phyloP scores from a whole-genome alignment of 2,888 invertebrate genomes.

The Nomada lathburiana region DNA sequence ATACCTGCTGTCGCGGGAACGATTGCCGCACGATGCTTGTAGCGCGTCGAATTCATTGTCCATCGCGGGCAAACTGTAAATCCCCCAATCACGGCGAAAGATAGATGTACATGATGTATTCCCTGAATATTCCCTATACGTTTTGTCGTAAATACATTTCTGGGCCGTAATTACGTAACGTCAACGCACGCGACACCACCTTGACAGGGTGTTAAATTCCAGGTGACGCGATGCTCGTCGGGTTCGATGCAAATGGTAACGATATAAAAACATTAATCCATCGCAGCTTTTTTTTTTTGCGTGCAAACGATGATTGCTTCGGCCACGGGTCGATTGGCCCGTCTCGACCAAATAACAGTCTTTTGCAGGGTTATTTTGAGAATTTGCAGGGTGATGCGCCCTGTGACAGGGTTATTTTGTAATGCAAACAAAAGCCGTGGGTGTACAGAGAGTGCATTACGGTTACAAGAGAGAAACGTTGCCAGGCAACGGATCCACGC shows the following conservation, averaged over 20 bases:
- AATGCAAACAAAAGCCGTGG: slow-evolving; percentile 70
- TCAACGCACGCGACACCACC: slow-evolving; percentile 11
- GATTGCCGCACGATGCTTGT: not conserved
- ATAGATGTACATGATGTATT: not conserved
- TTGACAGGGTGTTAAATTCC: slow-evolving; percentile 2
- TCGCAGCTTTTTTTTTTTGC: slow-evolving; percentile 28
- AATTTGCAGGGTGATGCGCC: slow-evolving; percentile 56
- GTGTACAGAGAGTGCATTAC: slow-evolving; percentile 58
- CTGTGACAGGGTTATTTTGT: slow-evolving; percentile 66
- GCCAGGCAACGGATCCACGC: slow-evolving; percentile 76
- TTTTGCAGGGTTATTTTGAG: too few relatives aligned
- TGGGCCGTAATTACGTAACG: slow-evolving; percentile 7
- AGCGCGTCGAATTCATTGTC: not conserved
- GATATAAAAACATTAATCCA: slow-evolving; percentile 10
- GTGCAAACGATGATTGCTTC: slow-evolving; percentile 29
- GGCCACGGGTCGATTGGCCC: slow-evolving; percentile 28
- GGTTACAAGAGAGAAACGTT: slow-evolving; percentile 63
- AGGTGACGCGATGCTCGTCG: not conserved
- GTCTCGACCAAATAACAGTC: too few relatives aligned
- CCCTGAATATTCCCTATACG: not conserved
- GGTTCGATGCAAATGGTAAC: slow-evolving; percentile 11
- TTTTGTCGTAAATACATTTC: slow-evolving; percentile 1
- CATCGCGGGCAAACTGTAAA: not conserved
- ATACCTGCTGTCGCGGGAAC: slow-evolving; percentile 47
- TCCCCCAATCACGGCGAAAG: not conserved